Base-by-base conservation (phyloP, 2,113 vertebrate genomes). In the Balaeniceps rex region DNA sequence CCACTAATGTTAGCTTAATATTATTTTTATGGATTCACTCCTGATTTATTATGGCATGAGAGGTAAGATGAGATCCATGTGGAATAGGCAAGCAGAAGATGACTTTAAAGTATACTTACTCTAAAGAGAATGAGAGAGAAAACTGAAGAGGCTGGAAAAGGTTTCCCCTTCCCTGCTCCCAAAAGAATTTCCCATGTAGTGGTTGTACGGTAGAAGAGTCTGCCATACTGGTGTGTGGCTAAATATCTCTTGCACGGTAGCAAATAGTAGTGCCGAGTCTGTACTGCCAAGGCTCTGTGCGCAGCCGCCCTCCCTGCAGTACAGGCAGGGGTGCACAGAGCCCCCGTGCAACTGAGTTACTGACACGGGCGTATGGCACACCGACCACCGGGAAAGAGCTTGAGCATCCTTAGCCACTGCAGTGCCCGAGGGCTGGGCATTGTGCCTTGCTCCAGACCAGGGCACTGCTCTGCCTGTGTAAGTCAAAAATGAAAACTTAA, bases 291-390 rank as follows among this genome's bases (percentile, higher is more conserved):
- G 69, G 25, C 54, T 61, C 10, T 14, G 25, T 7, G 36, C 5
- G 9, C 19, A 1, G 0, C 33, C 22, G 31, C 44, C 33, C 31
- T 36, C 42, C 7, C 24, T 0, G 0, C 26, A 6, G 33, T 12
- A 0, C 19, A 7, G 21, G 10, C 40, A 8, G 57, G 75, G 65
- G 2, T 40, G 61, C 70, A 3, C 4, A 11, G 74, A 76, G 52
- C 29, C 38, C 55, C 40, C 0, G 1, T 14, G 19, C 19, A 19
- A 0, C n/a, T 0, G 9, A 28, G 25, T 12, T 6, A 2, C 61
- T 6, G 55, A 1, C 29, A 4, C 33, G 0, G 4, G 44, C 2
- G 4, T 6, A 3, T 0, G 16, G 26, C 33, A 15, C 11, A 2
- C 12, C 4, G 26, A 1, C 51, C 4, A 58, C 19, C 0, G n/a